phyloP scores from a whole-genome alignment of 2,113 vertebrate genomes.

The Parotia lawesii region DNA sequence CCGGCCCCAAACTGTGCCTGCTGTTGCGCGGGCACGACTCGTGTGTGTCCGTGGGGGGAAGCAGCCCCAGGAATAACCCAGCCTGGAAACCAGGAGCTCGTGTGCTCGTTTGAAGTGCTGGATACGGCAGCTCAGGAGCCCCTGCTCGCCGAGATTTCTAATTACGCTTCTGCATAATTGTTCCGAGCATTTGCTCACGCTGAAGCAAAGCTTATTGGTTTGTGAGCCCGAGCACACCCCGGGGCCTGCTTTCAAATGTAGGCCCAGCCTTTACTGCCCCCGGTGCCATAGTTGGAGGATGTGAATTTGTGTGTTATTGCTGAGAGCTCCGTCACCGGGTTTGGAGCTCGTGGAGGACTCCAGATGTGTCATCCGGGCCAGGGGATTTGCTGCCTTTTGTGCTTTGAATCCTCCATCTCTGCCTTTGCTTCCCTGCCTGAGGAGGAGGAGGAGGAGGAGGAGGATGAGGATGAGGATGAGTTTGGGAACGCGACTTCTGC shows the following conservation, averaged over 20 bases:
- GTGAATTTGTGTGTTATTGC: slow-evolving; percentile 33
- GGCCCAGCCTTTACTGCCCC: slow-evolving; percentile 57
- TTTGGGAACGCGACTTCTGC: accelerated
- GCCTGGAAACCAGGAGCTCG: not conserved
- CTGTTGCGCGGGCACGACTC: not conserved
- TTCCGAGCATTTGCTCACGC: not conserved
- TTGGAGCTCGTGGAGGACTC: not conserved
- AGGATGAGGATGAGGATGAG: not conserved
- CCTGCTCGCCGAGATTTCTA: slow-evolving; percentile 16
- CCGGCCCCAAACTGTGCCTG: not conserved
- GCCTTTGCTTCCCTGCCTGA: not conserved
- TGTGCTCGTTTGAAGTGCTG: not conserved
- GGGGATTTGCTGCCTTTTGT: not conserved
- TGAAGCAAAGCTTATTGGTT: slow-evolving; percentile 52
- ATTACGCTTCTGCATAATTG: slow-evolving; percentile 45
- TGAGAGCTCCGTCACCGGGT: not conserved
- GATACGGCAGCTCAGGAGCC: slow-evolving; percentile 21
- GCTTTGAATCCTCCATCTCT: not conserved
- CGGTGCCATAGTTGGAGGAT: not conserved
- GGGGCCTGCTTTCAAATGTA: slow-evolving; percentile 43
- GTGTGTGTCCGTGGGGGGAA: not conserved
- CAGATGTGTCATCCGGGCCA: not conserved
- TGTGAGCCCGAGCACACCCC: slow-evolving; percentile 52
- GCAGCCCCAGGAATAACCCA: not conserved
- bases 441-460: not conserved